Conservation (phyloP, 1,140 invertebrate genomes). For the Rhizoglyphus robini region DNA sequence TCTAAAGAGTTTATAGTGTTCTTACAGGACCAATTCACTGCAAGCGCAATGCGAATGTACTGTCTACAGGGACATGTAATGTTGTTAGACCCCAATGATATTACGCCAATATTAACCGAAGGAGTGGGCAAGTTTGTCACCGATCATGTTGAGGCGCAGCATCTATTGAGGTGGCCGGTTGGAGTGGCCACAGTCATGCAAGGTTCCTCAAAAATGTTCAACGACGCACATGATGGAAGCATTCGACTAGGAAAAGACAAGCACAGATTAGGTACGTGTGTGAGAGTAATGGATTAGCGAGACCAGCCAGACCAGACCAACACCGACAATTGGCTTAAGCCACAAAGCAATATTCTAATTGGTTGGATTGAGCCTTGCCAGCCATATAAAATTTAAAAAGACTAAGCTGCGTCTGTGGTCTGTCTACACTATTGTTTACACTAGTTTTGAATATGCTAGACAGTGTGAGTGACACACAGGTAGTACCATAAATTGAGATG, state of each 20-base stretch:
- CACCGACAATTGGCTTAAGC: too few species aligned
- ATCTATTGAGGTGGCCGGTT: background rate
- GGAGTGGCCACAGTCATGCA: background rate
- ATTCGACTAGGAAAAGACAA: background rate
- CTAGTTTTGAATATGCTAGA: too few species aligned
- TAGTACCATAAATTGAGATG: too few species aligned
- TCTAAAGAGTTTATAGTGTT: background rate
- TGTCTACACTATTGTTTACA: too few species aligned
- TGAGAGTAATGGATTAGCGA: background rate
- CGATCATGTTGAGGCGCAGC: background rate
- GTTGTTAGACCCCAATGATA: background rate
- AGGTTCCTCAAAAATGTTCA: slow-evolving; percentile 3
- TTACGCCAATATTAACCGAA: background rate
- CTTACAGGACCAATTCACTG: background rate
- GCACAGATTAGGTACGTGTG: slow-evolving; percentile 6
- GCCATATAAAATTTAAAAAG: too few species aligned
- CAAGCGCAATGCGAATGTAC: too few species aligned
- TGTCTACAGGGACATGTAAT: too few species aligned
- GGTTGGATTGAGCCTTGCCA: background rate
- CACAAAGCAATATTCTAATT: background rate
- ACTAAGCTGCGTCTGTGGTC: too few species aligned
- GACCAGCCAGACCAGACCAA: too few species aligned
- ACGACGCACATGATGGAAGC: background rate
- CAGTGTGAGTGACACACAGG: too few species aligned
- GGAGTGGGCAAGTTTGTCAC: background rate